These are phyloP conservation scores for Leistus spinibarbis DNA, from an alignment of 2,888 invertebrate genomes.

Conservation along the genomic window DNA sequence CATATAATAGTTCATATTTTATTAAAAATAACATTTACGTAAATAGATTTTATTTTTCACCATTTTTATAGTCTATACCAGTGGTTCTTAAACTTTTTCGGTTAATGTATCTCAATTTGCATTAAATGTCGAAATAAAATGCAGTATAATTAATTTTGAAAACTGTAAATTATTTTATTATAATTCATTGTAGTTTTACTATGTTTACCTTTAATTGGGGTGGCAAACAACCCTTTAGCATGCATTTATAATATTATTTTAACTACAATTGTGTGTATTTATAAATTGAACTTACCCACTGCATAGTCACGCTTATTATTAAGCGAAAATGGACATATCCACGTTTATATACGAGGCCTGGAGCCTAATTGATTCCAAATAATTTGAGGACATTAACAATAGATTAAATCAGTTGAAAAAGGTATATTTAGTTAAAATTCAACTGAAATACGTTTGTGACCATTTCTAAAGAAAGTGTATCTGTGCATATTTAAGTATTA, in stretches of 20 bases:
- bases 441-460: neutral
- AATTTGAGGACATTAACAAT: neutral
- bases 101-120: too few species aligned
- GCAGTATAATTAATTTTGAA: too few species aligned
- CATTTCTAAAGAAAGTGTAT: neutral
- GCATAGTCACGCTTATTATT: neutral
- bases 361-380: slow-evolving; percentile 1
- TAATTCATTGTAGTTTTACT: too few species aligned
- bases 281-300: neutral
- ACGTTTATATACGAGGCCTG: neutral
- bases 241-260: neutral
- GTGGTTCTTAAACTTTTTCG: too few species aligned
- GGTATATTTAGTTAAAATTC: neutral
- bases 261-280: neutral
- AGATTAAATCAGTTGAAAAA: neutral
- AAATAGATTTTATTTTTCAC: too few species aligned
- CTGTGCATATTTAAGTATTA: neutral
- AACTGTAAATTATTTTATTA: too few species aligned
- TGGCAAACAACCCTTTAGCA: neutral
- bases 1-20: too few species aligned
- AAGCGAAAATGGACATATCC: neutral
- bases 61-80: too few species aligned
- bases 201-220: neutral
- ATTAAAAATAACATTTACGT: too few species aligned
- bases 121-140: too few species aligned